Evolutionary conservation across 1,140 invertebrate species (phyloP), one percentile per base, ranked within the genome.

Genomic region (Coelopa frigida): DNA sequence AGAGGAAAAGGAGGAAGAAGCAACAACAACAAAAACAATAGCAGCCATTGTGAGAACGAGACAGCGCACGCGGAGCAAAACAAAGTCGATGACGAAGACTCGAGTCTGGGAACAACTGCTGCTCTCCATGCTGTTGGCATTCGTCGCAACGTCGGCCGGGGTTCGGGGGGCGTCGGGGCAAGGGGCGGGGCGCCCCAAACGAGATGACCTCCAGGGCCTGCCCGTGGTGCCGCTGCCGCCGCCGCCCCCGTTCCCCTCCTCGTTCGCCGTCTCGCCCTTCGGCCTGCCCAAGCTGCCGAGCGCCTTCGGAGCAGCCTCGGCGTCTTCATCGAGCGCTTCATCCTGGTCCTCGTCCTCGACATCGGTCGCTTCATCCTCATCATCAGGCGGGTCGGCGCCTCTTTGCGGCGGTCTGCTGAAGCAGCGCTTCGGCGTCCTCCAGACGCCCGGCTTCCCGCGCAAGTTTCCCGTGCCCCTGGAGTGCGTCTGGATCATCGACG

Each of bases 401-500:
- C 23, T 11, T 21, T 87, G 85, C 53, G 83, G 83, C 0, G 81
- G 79, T 2, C 70, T 74, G 5, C 66, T 84, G 12, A 79, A 76
- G 5, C 75, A 72, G 0, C 71, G 75, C 1, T 73, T 75, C 18
- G 86, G 87, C 2, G 68, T 84, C 32, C 81, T 94, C 22, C 76
- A 82, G 24, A 92, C 87, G 2, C 88, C 89, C 0, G 82, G 84
- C 57, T 94, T 93, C 56, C 91, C 90, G 0, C 71, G 77, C 22
- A 73, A 78, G 2, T 92, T 90, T 64, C 66, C 75, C 6, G 82
- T 88, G 14, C 90, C 90, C 4, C 83, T 92, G 37, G 79, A 79
- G 46, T 91, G 89, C 62, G 77, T 81, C 44, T 94, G 89, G 89
- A 73, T 93, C 10, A 89, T 94, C 56, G 82, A 90, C 54, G 82